A percentile compares a stretch with the other conserved stretches of the same genome.
Conservation (phyloP, 1,140 invertebrate genomes). For the Lepidurus packardi region DNA sequence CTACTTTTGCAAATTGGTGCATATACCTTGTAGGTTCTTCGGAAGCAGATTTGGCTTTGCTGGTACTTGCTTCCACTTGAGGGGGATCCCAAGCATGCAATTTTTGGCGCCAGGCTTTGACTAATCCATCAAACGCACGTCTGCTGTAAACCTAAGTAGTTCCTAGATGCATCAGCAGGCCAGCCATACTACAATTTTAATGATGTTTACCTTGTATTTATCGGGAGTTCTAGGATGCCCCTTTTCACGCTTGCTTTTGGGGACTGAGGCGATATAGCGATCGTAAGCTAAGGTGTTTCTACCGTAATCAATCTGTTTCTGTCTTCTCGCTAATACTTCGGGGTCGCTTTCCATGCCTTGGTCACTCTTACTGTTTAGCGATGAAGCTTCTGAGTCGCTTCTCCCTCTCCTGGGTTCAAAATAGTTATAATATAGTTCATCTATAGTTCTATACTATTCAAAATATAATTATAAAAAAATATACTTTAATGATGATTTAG, state of each 20-base stretch:
- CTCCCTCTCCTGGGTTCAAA: background rate
- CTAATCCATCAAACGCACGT: slow-evolving; percentile 79
- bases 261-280: slow-evolving; percentile 64
- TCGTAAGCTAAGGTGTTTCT: slow-evolving; percentile 87
- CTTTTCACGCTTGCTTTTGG: slow-evolving; percentile 57
- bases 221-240: slow-evolving; percentile 80
- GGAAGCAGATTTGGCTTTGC: background rate
- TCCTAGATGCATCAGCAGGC: background rate
- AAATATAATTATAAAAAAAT: background rate
- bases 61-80: slow-evolving; percentile 33
- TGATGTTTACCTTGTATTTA: slow-evolving; percentile 60
- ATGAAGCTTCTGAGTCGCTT: background rate
- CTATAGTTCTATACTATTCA: no score
- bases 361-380: background rate
- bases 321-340: slow-evolving; percentile 62
- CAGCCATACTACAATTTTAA: no score
- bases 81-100: slow-evolving; percentile 75
- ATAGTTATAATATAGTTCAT: no score
- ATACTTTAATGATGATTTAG: background rate
- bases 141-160: slow-evolving; percentile 58
- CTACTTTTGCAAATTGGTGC: background rate
- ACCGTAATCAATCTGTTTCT: slow-evolving; percentile 92
- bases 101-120: slow-evolving; percentile 77
- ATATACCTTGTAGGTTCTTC: background rate
- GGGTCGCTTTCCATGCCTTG: slow-evolving; percentile 61